phyloP scores from a whole-genome alignment of 2,888 invertebrate species.

The Aporophyla nigra region DNA sequence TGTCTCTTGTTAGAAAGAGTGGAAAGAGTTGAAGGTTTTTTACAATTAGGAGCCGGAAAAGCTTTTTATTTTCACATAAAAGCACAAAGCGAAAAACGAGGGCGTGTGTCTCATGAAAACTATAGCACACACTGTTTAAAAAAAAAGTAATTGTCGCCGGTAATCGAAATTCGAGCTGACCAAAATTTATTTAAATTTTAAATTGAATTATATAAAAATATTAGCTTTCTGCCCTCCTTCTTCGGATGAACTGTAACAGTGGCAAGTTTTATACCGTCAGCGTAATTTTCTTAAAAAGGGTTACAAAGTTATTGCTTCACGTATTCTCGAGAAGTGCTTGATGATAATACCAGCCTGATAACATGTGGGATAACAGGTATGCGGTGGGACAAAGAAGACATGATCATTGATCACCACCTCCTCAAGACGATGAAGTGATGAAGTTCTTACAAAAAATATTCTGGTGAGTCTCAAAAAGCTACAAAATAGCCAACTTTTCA shows the following conservation, averaged over 20 bases:
- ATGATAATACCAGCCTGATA: background rate
- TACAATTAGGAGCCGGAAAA: background rate
- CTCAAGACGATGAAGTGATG: background rate
- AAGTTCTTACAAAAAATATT: background rate
- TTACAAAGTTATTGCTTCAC: no score
- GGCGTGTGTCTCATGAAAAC: background rate
- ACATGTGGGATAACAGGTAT: no score
- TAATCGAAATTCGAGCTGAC: no score
- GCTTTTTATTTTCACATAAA: background rate
- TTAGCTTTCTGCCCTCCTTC: no score
- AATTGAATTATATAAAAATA: no score
- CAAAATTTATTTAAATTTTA: no score
- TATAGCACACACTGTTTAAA: background rate
- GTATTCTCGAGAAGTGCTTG: background rate
- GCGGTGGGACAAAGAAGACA: background rate
- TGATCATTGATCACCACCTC: background rate
- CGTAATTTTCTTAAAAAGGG: no score
- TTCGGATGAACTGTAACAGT: no score
- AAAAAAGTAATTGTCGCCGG: background rate
- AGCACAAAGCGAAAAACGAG: no score
- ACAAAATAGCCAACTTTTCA: background rate
- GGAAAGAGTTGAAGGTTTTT: constrained; percentile 10
- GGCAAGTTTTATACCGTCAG: no score
- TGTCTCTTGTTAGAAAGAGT: background rate
- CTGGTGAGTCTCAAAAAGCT: background rate